Percentiles rank a stretch among this genome's conserved stretches.
phyloP scores from a whole-genome alignment of 2,888 invertebrate species.

The Macaria liturata region DNA sequence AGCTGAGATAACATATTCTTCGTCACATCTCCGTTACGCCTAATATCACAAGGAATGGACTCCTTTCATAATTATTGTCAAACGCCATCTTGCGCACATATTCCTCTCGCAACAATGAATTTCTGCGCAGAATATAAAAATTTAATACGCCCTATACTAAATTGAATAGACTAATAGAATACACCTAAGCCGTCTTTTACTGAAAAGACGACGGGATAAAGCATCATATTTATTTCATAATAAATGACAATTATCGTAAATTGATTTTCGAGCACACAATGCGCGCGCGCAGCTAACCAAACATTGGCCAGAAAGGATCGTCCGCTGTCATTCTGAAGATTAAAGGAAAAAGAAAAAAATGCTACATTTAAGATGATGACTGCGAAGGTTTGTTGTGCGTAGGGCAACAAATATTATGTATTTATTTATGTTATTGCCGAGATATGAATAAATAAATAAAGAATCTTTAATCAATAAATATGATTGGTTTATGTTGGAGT shows the following conservation, averaged over 20 bases:
- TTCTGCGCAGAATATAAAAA: conserved; percentile 72
- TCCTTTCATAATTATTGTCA: conserved; percentile 76
- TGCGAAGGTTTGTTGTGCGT: conserved; percentile 65
- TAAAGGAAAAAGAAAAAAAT: conserved; percentile 54
- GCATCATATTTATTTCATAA: conserved; percentile 83
- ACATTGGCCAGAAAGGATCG: conserved; percentile 85
- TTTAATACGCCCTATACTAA: conserved; percentile 65
- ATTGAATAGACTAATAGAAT: conserved; percentile 45
- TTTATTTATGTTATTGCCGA: conserved; percentile 46
- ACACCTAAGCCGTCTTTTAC: conserved; percentile 51
- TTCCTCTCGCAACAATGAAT: conserved; percentile 60
- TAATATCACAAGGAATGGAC: conserved; percentile 68
- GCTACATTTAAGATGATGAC: conserved; percentile 41
- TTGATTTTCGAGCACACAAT: conserved; percentile 77
- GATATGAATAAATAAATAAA: conserved; percentile 44
- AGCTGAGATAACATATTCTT: conserved; percentile 76
- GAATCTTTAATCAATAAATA: conserved; percentile 14
- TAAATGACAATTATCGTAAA: conserved; percentile 83
- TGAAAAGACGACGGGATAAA: conserved; percentile 67
- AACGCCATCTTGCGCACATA: conserved; percentile 59
- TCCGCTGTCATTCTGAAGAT: conserved; percentile 69
- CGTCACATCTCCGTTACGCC: conserved; percentile 66
- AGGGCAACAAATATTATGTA: conserved; percentile 72
- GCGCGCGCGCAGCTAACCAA: conserved; percentile 85
- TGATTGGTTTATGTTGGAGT: too few relatives aligned